Evolutionary conservation across 2,888 invertebrate species (phyloP), one percentile per base, ranked within the genome.

Genomic region (Liposcelis brunnea): DNA sequence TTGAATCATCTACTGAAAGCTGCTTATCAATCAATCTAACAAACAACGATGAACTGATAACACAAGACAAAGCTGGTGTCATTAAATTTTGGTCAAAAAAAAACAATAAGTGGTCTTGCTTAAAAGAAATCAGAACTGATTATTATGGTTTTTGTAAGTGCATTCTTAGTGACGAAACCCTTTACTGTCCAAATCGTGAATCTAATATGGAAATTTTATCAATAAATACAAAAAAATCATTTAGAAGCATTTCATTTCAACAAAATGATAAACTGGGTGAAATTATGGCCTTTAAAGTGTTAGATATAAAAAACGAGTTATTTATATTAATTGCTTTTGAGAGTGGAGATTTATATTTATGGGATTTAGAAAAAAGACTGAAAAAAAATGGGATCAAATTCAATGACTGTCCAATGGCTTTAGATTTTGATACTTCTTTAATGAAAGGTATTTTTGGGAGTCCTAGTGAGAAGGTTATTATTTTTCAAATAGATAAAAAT

Each of bases 41-140:
- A 2, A 66, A 67, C 10, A 54, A 59, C 46, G 69, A 70, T 50
- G 68, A 72, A 51, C 67, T 83, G 51, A 68, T 82, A 52, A 76
- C 80, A 7, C 83, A 83, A 63, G 78, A 80, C 59, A 84, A 83
- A 61, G 75, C 72, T 49, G 83, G 82, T 50, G 63, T 66, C 43
- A 68, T 77, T 36, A 79, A 79, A 62, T 62, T 77, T 50, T 82
- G 80, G 72, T 65, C 69, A 38, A 52, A 66, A 69, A 52, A 54
- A 42, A 73, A 75, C 47, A 80, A 79, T 48, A 64, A 69, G 48
- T 62, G 61, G 61, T 51, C 49, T 12, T 64, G 74, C 49, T 63
- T 69, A 31, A 68, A 70, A 48, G 64, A 66, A 5, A 67, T 77
- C 47, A 59, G 71, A n/a, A 71, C 70, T 45, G 72, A 75, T 52